A percentile compares a stretch with the other conserved stretches of the same genome.
Conservation (phyloP, 2,113 vertebrate genomes). For the Vidua macroura region DNA sequence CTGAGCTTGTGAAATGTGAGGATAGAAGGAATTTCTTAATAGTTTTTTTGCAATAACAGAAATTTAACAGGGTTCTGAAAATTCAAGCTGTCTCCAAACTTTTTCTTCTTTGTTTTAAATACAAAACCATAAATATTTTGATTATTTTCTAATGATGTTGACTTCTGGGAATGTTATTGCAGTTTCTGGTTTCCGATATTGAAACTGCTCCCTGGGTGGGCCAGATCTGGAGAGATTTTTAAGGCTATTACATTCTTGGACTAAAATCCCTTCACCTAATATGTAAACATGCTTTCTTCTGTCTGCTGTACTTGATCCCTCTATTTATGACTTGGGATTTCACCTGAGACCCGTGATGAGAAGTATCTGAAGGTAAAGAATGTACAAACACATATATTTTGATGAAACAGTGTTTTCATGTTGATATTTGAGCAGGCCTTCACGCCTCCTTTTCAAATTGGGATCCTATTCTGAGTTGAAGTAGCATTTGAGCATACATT, state of each 20-base stretch:
- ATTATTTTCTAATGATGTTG: slow-evolving; percentile 15
- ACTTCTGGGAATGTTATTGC: slow-evolving; percentile 1
- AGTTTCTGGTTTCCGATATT: neutral
- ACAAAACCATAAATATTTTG: neutral
- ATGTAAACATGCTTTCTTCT: neutral
- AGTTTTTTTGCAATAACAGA: neutral
- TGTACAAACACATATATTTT: neutral
- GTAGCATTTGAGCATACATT: neutral
- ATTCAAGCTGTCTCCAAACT: neutral
- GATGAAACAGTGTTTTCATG: neutral
- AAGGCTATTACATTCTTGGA: neutral
- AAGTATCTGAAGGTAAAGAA: neutral
- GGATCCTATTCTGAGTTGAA: neutral
- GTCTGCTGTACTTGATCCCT: neutral
- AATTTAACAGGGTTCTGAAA: neutral
- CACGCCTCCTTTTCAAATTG: rapidly evolving
- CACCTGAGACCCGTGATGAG: neutral
- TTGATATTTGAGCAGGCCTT: neutral
- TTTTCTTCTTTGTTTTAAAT: slow-evolving; percentile 3
- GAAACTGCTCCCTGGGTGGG: slow-evolving; percentile 29
- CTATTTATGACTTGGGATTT: neutral
- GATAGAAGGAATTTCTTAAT: neutral
- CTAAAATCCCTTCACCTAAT: neutral
- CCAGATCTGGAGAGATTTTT: slow-evolving; percentile 20
- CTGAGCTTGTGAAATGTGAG: neutral